phyloP scores from a whole-genome alignment of 2,797 vertebrate species.

The Etheostoma nigrum region DNA sequence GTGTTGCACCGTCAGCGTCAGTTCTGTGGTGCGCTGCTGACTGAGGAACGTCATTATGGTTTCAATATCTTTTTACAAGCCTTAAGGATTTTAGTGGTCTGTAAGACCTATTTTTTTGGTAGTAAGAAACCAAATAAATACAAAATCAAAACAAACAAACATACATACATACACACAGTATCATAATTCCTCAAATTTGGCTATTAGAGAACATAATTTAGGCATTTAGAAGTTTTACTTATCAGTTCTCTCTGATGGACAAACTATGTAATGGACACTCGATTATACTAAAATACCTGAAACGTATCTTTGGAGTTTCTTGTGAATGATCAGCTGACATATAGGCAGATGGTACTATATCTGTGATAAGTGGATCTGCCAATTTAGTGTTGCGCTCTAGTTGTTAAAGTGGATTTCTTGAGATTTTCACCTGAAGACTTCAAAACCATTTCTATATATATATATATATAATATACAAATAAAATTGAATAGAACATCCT shows the following conservation, averaged over 20 bases:
- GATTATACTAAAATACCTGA: slow-evolving; percentile 3
- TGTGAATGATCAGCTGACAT: not conserved
- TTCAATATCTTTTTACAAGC: slow-evolving; percentile 3
- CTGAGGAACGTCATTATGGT: not conserved
- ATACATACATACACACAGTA: too few species aligned
- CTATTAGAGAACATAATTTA: not conserved
- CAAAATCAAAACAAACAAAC: not conserved
- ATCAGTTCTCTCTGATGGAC: not conserved
- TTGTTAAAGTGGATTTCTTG: not conserved
- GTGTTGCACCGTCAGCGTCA: slow-evolving; percentile 2
- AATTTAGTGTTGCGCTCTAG: slow-evolving; percentile 15
- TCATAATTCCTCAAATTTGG: too few species aligned
- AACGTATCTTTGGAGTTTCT: slow-evolving; percentile 15
- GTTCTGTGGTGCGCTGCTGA: not conserved
- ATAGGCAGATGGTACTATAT: not conserved
- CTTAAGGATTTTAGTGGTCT: not conserved
- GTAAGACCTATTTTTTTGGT: not conserved
- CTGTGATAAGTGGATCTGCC: not conserved
- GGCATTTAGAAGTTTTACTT: not conserved
- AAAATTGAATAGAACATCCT: slow-evolving; percentile 1
- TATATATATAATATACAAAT: not conserved
- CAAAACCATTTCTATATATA: not conserved
- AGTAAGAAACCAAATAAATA: not conserved
- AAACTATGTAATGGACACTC: not conserved
- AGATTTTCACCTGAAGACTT: slow-evolving; percentile 4